phyloP scores from a whole-genome alignment of 1,140 invertebrate species.

The Drosophila aff. region DNA sequence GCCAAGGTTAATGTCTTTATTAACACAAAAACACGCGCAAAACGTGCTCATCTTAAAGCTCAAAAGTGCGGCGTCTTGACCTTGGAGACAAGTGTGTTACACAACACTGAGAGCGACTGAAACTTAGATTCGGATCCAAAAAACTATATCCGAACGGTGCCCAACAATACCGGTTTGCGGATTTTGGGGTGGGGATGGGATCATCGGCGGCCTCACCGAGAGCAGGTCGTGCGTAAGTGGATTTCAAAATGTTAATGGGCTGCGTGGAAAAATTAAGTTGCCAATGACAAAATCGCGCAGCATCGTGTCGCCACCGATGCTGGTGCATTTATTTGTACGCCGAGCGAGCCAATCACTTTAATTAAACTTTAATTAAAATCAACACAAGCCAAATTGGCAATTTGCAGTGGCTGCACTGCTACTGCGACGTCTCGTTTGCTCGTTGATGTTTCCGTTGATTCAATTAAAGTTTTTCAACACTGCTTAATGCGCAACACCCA shows the following conservation, averaged over 20 bases:
- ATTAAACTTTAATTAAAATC: constrained; percentile 81
- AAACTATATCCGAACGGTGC: constrained; percentile 32
- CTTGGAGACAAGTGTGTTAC: constrained; percentile 40
- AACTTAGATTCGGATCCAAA: constrained; percentile 26
- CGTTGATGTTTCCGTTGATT: constrained; percentile 69
- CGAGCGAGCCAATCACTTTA: constrained; percentile 62
- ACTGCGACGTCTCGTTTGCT: constrained; percentile 28
- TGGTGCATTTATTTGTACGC: constrained; percentile 38
- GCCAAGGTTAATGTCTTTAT: constrained; percentile 55
- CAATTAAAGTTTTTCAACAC: constrained; percentile 79
- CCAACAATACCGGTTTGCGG: constrained; percentile 60
- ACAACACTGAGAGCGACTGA: constrained; percentile 15
- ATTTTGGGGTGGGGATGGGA: constrained; percentile 10
- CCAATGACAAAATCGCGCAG: constrained; percentile 29
- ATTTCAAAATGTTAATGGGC: constrained; percentile 59
- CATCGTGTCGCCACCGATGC: background rate
- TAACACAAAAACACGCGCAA: constrained; percentile 42
- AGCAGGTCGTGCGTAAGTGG: constrained; percentile 25
- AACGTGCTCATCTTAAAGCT: constrained; percentile 29
- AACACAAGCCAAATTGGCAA: constrained; percentile 76
- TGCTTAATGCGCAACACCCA: constrained; percentile 37
- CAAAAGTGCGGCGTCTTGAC: constrained; percentile 36
- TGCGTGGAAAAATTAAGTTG: constrained; percentile 43
- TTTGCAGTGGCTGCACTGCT: constrained; percentile 38
- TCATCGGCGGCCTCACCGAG: constrained; percentile 2